phyloP scores from a whole-genome alignment of 2,888 invertebrate species.

The Limnephilus auricula region DNA sequence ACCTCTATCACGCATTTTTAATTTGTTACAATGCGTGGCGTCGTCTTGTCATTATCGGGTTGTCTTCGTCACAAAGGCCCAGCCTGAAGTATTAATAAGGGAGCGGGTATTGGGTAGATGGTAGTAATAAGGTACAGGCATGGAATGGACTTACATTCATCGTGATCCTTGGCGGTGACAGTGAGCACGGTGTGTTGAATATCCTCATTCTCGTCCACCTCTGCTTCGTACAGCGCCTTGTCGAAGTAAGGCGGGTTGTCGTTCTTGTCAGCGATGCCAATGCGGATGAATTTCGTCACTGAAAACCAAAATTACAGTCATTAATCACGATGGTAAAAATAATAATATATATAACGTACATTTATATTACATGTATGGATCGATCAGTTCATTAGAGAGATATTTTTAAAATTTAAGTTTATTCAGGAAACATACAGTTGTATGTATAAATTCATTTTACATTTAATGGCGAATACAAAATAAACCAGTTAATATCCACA shows the following conservation, averaged over 20 bases:
- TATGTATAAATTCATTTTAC: no score
- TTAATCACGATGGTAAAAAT: not conserved
- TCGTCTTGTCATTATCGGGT: not conserved
- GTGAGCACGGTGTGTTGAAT: constrained; percentile 98
- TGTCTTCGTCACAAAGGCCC: not conserved
- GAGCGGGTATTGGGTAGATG: not conserved
- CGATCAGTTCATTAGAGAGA: no score
- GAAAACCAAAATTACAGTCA: constrained; percentile 73
- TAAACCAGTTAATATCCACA: no score
- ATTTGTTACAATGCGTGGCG: not conserved
- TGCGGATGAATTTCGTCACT: constrained; percentile 99
- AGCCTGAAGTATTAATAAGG: not conserved
- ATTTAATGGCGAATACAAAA: no score
- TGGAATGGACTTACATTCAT: constrained; percentile 92
- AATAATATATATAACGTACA: not conserved
- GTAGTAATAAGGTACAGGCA: constrained; percentile 31
- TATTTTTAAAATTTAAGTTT: no score
- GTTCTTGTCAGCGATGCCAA: constrained; percentile 99
- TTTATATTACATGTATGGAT: not conserved
- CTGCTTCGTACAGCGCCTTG: constrained; percentile 96
- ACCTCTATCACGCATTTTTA: not conserved
- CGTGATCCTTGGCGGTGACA: constrained; percentile 99
- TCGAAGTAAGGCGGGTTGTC: constrained; percentile 99
- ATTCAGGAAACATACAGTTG: no score
- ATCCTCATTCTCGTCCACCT: constrained; percentile 98